phyloP scores from a whole-genome alignment of 2,113 vertebrate species.

The Atrichornis clamosus region DNA sequence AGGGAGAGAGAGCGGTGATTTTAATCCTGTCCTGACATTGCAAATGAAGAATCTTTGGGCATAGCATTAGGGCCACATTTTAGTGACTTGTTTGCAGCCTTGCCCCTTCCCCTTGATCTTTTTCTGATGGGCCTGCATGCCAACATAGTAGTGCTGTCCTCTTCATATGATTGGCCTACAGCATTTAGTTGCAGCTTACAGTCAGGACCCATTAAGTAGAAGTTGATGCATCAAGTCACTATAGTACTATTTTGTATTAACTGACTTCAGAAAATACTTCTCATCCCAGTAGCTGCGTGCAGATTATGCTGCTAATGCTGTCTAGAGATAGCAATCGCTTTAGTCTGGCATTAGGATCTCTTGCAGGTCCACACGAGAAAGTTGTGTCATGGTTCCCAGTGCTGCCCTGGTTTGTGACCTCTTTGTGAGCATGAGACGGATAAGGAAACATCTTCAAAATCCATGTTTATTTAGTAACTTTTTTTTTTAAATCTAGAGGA shows the following conservation, averaged over 20 bases:
- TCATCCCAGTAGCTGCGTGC: neutral
- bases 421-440: neutral
- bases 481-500: neutral
- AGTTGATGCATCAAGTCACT: neutral
- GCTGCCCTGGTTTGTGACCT: neutral
- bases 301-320: conserved; percentile 36
- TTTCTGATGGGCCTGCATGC: neutral
- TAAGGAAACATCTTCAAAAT: neutral
- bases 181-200: neutral
- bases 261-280: conserved; percentile 8
- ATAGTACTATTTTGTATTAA: neutral
- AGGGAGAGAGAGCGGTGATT: neutral
- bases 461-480: neutral
- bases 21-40: neutral
- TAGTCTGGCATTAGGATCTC: conserved; percentile 13
- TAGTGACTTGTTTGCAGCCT: neutral
- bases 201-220: neutral
- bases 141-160: neutral
- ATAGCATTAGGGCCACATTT: neutral
- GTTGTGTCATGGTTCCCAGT: neutral
- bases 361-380: conserved; percentile 10
- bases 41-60: neutral
- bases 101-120: neutral
- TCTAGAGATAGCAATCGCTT: neutral
- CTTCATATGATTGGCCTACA: neutral